Evolutionary conservation across 2,113 vertebrate genomes (phyloP).

Genomic region (Calyptomena viridis): DNA sequence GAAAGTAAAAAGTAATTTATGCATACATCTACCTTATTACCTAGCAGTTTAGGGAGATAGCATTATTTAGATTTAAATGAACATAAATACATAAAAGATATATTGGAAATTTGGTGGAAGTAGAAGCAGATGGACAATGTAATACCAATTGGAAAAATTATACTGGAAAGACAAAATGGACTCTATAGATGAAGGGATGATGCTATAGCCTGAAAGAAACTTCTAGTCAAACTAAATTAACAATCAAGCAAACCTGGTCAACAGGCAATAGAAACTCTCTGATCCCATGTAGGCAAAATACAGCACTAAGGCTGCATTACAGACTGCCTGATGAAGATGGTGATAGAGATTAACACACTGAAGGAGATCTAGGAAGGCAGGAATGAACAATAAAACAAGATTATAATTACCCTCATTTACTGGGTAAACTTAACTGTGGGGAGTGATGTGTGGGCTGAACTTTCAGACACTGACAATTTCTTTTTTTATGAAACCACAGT

Average conservation of each 20-base stretch:
- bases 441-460: not conserved
- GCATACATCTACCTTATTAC: not conserved
- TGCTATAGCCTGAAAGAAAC: not conserved
- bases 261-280: not conserved
- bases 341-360: not conserved
- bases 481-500: not conserved
- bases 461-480: not conserved
- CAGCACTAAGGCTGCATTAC: not conserved
- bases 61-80: not conserved
- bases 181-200: not conserved
- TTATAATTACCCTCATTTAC: not conserved
- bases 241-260: not conserved
- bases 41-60: not conserved
- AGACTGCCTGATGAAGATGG: not conserved
- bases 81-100: not conserved
- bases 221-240: not conserved
- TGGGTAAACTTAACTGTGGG: not conserved
- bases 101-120: not conserved
- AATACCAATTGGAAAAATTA: not conserved
- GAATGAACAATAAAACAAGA: not conserved
- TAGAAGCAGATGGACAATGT: not conserved
- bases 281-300: not conserved
- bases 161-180: not conserved
- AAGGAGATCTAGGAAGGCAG: not conserved
- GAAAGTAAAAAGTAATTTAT: not conserved